A percentile compares a stretch with the other conserved stretches of the same genome.
Evolutionary conservation across 1,140 invertebrate species (phyloP).

Genomic region (Macrobrachium nipponense): DNA sequence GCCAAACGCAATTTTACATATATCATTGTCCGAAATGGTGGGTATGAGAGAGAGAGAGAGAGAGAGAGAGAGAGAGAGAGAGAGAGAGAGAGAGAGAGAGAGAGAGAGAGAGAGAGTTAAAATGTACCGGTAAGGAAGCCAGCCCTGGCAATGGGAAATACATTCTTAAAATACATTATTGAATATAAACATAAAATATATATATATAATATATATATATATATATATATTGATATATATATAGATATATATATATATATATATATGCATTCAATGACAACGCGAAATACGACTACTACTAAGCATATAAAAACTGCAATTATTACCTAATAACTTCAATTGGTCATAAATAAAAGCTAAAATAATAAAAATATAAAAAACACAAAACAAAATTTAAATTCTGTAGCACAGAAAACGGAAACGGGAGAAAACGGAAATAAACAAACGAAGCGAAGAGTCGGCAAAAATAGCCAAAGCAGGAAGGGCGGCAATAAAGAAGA

Average conservation of each 20-base stretch:
- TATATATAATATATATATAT: neutral
- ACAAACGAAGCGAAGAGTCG: no score
- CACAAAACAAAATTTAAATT: neutral
- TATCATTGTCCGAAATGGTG: no score
- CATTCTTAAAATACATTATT: neutral
- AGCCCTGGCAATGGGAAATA: neutral
- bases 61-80: neutral
- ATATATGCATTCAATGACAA: no score
- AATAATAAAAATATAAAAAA: no score
- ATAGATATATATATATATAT: neutral
- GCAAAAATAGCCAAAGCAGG: conserved; percentile 2
- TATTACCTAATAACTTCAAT: no score
- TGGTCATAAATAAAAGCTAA: no score
- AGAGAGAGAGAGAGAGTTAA: neutral
- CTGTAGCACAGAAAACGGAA: neutral
- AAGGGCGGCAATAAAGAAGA: neutral
- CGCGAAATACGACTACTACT: no score
- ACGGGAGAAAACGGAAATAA: neutral
- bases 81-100: no score
- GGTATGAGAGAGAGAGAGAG: neutral
- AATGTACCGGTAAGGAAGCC: neutral
- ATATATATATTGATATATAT: neutral
- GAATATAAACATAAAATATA: neutral
- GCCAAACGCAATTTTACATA: no score
- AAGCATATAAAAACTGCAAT: no score